These are phyloP conservation scores for Parapristionchus giblindavisi DNA, from an alignment of 2,888 invertebrate species.

Conservation along the genomic window DNA sequence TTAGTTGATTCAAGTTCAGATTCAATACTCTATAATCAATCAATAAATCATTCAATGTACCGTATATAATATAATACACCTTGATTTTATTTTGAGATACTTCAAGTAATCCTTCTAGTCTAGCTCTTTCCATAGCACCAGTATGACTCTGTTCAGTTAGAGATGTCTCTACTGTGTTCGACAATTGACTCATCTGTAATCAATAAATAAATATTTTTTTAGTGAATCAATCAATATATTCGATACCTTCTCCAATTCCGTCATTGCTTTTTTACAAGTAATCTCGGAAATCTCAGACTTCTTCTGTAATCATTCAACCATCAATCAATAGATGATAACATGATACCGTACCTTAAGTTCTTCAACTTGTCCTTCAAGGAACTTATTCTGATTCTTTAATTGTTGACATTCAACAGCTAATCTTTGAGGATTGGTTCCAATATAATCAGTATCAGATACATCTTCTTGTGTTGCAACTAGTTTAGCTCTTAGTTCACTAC, in stretches of 20 bases:
- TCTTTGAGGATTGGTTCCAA: conserved; percentile 47
- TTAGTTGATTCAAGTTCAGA: conserved; percentile 6
- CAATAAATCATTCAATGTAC: not conserved
- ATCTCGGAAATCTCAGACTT: conserved; percentile 18
- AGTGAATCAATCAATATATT: not conserved
- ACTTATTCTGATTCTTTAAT: conserved; percentile 50
- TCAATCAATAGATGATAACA: not conserved
- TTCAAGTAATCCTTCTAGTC: conserved; percentile 42
- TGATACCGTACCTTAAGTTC: conserved; percentile 42
- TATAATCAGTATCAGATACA: conserved; percentile 16
- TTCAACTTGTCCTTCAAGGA: conserved; percentile 52
- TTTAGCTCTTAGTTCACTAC: conserved; percentile 13
- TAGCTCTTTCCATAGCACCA: conserved; percentile 44
- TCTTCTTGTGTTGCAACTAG: conserved; percentile 30
- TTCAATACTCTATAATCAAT: not conserved
- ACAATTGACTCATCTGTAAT: conserved; percentile 4
- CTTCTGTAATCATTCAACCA: not conserved
- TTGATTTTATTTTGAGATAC: conserved; percentile 36
- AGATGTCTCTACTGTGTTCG: conserved; percentile 9
- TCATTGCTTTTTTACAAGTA: not conserved
- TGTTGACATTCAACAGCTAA: conserved; percentile 52
- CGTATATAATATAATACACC: not conserved
- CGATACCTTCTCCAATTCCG: conserved; percentile 12
- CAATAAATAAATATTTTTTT: not conserved
- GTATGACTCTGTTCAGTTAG: not conserved